phyloP scores from a whole-genome alignment of 2,113 vertebrate species.

The Antechinus flavipes region DNA sequence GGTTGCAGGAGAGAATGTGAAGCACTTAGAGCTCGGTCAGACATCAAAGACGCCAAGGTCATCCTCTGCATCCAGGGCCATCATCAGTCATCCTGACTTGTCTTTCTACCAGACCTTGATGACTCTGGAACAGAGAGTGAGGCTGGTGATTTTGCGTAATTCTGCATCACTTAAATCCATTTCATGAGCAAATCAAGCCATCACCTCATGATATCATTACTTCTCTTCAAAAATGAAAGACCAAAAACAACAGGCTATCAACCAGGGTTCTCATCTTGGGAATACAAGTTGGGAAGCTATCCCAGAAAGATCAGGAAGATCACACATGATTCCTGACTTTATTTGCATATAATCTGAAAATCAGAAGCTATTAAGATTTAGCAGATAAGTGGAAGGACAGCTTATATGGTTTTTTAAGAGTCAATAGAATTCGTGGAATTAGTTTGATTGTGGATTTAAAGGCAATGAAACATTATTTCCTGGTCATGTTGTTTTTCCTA shows the following conservation, averaged over 20 bases:
- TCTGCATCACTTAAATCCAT: no score
- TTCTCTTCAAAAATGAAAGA: no score
- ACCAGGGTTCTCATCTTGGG: not conserved
- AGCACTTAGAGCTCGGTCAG: not conserved
- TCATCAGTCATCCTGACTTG: not conserved
- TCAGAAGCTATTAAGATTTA: not conserved
- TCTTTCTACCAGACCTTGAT: not conserved
- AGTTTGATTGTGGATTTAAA: not conserved
- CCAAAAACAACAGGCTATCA: no score
- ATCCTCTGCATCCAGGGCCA: not conserved
- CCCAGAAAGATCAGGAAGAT: constrained; percentile 1
- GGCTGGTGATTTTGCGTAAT: not conserved
- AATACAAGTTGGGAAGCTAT: not conserved
- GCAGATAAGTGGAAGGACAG: not conserved
- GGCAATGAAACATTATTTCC: not conserved
- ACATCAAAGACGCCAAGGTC: not conserved
- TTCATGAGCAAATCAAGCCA: no score
- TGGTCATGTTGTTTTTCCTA: not conserved
- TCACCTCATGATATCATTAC: no score
- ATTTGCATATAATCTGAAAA: constrained; percentile 57
- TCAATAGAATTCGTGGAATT: not conserved
- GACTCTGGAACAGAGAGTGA: not conserved
- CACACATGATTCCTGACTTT: not conserved
- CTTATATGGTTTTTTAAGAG: not conserved
- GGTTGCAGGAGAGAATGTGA: not conserved